These are phyloP conservation scores for Galerucella calmariensis DNA, from an alignment of 2,888 invertebrate species.

Conservation along the genomic window DNA sequence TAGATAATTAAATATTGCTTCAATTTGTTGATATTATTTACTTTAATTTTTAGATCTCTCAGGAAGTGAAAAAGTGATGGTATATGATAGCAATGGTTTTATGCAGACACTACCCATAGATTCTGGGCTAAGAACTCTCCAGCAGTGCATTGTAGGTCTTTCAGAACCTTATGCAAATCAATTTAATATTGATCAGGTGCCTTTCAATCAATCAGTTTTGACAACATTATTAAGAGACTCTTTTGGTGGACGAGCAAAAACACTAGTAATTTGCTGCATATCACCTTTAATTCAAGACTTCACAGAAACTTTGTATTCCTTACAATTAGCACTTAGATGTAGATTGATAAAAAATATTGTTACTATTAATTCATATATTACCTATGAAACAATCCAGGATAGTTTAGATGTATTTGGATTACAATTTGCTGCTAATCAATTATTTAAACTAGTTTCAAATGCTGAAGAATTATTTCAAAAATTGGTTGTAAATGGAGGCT, in stretches of 20 bases:
- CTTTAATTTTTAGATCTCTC: slow-evolving; percentile 62
- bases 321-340: slow-evolving; percentile 75
- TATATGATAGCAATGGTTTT: slow-evolving; percentile 63
- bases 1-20: too few relatives aligned
- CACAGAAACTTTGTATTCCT: slow-evolving; percentile 75
- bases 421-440: slow-evolving; percentile 85
- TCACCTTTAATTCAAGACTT: slow-evolving; percentile 76
- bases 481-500: slow-evolving; percentile 75
- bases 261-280: slow-evolving; percentile 78
- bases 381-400: slow-evolving; percentile 55
- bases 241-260: slow-evolving; percentile 81
- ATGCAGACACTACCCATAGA: slow-evolving; percentile 69
- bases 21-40: too few relatives aligned
- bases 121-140: slow-evolving; percentile 74
- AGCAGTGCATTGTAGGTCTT: slow-evolving; percentile 73
- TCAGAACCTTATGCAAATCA: slow-evolving; percentile 62
- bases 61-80: slow-evolving; percentile 67
- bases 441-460: slow-evolving; percentile 84
- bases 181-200: slow-evolving; percentile 55
- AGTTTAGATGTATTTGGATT: slow-evolving; percentile 73
- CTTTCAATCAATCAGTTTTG: slow-evolving; percentile 74
- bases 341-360: slow-evolving; percentile 78
- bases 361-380: slow-evolving; percentile 73
- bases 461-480: slow-evolving; percentile 86
- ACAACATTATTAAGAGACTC: slow-evolving; percentile 79